Conservation (phyloP, 2,113 vertebrate species). For the Rhinolophus sinicus region DNA sequence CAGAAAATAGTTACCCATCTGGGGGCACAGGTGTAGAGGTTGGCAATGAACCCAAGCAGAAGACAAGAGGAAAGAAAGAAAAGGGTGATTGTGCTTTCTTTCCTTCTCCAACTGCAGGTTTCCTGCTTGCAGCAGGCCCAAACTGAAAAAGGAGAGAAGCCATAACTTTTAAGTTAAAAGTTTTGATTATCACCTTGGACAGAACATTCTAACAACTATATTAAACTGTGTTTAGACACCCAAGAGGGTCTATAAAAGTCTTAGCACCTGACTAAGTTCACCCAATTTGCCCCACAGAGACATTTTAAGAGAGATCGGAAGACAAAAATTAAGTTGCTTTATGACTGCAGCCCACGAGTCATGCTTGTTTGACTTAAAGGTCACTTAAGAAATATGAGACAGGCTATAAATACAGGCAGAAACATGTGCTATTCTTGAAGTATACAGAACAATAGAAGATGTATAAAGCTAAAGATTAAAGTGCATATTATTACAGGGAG, state of each 20-base stretch:
- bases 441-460: neutral
- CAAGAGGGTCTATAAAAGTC: neutral
- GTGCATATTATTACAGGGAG: neutral
- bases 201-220: neutral
- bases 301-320: conserved; percentile 16
- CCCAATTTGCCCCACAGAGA: neutral
- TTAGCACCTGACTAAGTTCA: neutral
- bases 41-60: neutral
- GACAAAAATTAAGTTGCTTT: conserved; percentile 10
- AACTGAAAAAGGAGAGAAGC: neutral
- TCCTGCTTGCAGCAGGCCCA: neutral
- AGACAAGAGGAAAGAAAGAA: neutral
- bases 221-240: neutral
- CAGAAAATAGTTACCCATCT: neutral
- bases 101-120: neutral
- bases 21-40: neutral
- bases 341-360: neutral
- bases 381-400: conserved; percentile 27
- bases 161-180: neutral
- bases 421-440: neutral
- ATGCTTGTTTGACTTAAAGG: neutral
- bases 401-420: neutral
- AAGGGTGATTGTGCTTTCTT: neutral
- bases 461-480: neutral
- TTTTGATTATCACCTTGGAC: neutral